Percentiles rank a stretch among this genome's conserved stretches.
Evolutionary conservation across 2,888 invertebrate genomes (phyloP).

Genomic region (Fragum sueziense): DNA sequence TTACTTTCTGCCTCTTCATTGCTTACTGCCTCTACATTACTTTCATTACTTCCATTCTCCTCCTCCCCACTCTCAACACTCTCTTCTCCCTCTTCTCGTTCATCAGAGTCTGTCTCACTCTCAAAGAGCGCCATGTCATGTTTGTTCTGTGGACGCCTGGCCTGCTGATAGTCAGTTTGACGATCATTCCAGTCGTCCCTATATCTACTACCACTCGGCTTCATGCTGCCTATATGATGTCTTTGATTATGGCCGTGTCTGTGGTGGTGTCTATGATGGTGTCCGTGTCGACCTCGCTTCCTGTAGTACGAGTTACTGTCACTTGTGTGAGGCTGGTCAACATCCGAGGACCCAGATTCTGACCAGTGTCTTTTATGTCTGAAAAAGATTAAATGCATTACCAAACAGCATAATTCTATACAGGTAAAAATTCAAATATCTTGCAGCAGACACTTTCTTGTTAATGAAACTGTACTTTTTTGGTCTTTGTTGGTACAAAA

Average conservation of each 20-base stretch:
- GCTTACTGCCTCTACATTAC: neutral
- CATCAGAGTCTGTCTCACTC: slow-evolving; percentile 13
- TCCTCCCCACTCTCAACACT: neutral
- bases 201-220: neutral
- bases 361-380: slow-evolving; percentile 1
- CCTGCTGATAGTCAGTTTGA: neutral
- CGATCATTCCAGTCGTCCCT: neutral
- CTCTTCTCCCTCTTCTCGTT: neutral
- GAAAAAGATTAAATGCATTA: neutral
- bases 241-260: neutral
- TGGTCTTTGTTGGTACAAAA: too few species aligned
- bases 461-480: too few species aligned
- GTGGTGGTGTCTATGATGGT: neutral
- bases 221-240: neutral
- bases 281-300: neutral
- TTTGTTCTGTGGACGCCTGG: neutral
- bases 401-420: neutral
- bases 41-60: slow-evolving; percentile 13
- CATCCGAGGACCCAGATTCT: slow-evolving; percentile 1
- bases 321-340: neutral
- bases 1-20: neutral
- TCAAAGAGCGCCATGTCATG: neutral
- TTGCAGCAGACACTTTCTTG: too few species aligned
- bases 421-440: too few species aligned
- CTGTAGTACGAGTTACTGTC: neutral